Evolutionary conservation across 2,113 vertebrate genomes (phyloP).

Genomic region (Muntiacus reevesi): DNA sequence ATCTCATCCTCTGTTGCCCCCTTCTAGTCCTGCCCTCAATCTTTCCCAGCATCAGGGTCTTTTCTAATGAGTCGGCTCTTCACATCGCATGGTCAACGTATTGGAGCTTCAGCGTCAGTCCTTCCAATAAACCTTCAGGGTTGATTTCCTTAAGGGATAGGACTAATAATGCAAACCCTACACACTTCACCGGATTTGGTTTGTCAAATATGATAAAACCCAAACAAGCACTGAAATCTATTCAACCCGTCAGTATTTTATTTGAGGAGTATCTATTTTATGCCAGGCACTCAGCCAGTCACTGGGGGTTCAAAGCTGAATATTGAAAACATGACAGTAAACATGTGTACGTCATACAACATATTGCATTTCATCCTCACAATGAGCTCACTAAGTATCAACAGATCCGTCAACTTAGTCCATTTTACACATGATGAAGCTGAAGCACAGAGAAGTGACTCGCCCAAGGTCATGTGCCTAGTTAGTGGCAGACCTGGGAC

Average conservation of each 20-base stretch:
- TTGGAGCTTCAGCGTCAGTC: not conserved
- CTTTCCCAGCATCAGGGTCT: not conserved
- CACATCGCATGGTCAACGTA: accelerated
- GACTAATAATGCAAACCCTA: not conserved
- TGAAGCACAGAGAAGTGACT: not conserved
- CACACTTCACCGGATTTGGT: not conserved
- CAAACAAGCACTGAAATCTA: not conserved
- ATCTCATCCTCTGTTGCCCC: not conserved
- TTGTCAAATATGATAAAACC: not conserved
- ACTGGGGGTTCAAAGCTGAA: not conserved
- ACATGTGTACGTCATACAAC: too few species aligned
- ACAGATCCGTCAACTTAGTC: not conserved
- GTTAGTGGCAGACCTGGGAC: not conserved
- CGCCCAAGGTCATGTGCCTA: not conserved
- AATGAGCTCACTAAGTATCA: not conserved
- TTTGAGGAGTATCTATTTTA: not conserved
- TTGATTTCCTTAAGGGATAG: not conserved
- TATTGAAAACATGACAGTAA: not conserved
- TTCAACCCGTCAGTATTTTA: not conserved
- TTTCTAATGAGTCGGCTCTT: not conserved
- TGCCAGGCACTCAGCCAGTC: not conserved
- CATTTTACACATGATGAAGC: not conserved
- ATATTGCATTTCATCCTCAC: not conserved
- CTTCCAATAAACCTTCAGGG: not conserved
- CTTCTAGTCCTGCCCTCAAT: not conserved